phyloP scores from a whole-genome alignment of 1,140 invertebrate genomes.

The Sarcophaga bullata region DNA sequence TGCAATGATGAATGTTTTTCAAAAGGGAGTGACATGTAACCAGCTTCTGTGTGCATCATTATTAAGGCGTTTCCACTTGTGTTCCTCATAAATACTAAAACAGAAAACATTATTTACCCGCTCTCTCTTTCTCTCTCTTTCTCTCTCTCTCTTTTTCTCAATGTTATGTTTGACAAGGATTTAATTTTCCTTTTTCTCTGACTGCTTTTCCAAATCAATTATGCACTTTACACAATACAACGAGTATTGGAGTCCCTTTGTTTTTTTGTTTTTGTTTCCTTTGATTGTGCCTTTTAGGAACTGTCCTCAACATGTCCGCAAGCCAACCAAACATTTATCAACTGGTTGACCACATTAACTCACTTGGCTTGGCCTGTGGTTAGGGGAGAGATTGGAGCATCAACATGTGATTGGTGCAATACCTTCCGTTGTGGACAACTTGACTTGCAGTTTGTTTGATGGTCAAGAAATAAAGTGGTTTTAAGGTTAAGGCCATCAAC shows the following conservation, averaged over 20 bases:
- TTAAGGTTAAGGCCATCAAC: neutral
- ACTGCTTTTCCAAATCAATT: neutral
- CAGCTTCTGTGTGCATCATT: neutral
- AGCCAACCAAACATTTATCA: constrained; percentile 40
- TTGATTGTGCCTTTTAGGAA: neutral
- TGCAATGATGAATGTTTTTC: constrained; percentile 11
- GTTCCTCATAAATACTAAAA: constrained; percentile 3
- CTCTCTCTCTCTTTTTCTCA: neutral
- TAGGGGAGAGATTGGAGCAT: neutral
- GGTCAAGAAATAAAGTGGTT: neutral
- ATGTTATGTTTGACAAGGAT: neutral
- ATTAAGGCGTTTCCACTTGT: neutral
- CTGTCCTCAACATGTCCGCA: constrained; percentile 37
- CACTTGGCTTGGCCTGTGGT: neutral
- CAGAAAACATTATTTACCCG: neutral
- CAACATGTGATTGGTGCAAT: constrained; percentile 33
- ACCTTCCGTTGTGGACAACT: neutral
- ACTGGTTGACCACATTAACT: constrained; percentile 28
- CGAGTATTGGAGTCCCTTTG: neutral
- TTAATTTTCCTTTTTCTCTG: neutral
- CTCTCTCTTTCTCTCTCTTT: neutral
- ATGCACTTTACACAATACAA: neutral
- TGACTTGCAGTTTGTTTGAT: neutral
- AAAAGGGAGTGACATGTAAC: constrained; percentile 16
- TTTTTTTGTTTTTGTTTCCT: neutral